Base-by-base conservation (phyloP, 2,113 vertebrate genomes). In the Notothenia rossii region DNA sequence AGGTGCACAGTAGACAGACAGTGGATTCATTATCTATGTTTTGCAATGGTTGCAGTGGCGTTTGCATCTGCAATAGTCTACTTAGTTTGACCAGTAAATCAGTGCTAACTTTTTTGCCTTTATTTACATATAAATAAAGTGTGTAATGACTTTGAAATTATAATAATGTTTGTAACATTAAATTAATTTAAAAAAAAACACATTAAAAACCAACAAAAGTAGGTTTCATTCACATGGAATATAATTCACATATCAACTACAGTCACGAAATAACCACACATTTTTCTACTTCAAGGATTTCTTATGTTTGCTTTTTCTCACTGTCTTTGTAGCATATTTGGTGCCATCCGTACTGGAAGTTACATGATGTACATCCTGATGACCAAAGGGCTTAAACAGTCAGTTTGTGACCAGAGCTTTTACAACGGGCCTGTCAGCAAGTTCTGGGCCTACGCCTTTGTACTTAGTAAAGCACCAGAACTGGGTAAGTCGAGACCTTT, bases 391-490 rank as follows among this genome's bases (percentile, higher is more conserved):
- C 95, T 99, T 76, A 98, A 99, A 92, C 97, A 98, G 93, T 99
- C 98, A 11, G 98, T 99, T 48, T 99, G 98, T 88, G 98, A 99
- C 94, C 98, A 99, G 96, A 93, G 98, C 93, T 99, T 99, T 95
- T 99, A 99, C 96, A 97, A 97, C 82, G 98, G 98, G 89, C 98
- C 98, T 17, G 96, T 99, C 96, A 99, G 96, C 96, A 99, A 99
- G 95, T 99, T 99, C 95, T 99, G 98, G 98, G 98, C 98, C 3
- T 99, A 99, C 33, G 98, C 98, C 51, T 99, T 99, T 92, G 98
- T 99, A 79, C 96, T 99, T 83, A 99, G 98, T 94, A 99, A 99
- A 95, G 98, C 98, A 81, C 98, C 98, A 0, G 98, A 99, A 88
- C 94, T 99, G 90, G 98, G 98, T 99, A 93, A 98, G 98, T 95